These are phyloP conservation scores for Malaclemys terrapin DNA, from an alignment of 2,113 vertebrate species.

Conservation along the genomic window DNA sequence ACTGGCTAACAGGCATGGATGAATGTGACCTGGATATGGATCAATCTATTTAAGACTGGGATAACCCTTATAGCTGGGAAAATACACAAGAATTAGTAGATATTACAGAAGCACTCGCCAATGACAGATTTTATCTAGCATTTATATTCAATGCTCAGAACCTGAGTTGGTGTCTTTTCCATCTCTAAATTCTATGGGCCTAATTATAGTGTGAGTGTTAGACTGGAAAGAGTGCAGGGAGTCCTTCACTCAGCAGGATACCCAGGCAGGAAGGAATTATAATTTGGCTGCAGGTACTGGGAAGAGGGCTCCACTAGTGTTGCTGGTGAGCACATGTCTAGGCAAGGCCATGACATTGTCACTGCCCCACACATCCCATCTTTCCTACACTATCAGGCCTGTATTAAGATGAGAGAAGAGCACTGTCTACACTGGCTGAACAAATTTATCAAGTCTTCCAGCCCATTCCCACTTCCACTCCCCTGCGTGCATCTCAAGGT, in stretches of 20 bases:
- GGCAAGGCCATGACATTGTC: background rate
- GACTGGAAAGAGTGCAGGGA: background rate
- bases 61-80: background rate
- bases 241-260: background rate
- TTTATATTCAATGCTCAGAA: background rate
- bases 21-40: background rate
- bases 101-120: background rate
- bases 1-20: background rate
- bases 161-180: background rate
- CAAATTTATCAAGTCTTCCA: background rate
- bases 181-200: background rate
- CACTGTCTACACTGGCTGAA: background rate
- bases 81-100: background rate
- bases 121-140: background rate
- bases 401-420: background rate
- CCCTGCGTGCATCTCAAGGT: no score
- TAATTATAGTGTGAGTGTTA: background rate
- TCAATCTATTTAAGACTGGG: background rate
- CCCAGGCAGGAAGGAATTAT: background rate
- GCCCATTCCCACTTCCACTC: background rate
- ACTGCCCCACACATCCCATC: background rate
- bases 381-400: background rate
- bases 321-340: background rate
- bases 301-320: no score
- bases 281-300: background rate